Percentiles rank a stretch among this genome's conserved stretches.
Evolutionary conservation across 2,113 vertebrate species (phyloP).

Genomic region (Hemiprocne comata): DNA sequence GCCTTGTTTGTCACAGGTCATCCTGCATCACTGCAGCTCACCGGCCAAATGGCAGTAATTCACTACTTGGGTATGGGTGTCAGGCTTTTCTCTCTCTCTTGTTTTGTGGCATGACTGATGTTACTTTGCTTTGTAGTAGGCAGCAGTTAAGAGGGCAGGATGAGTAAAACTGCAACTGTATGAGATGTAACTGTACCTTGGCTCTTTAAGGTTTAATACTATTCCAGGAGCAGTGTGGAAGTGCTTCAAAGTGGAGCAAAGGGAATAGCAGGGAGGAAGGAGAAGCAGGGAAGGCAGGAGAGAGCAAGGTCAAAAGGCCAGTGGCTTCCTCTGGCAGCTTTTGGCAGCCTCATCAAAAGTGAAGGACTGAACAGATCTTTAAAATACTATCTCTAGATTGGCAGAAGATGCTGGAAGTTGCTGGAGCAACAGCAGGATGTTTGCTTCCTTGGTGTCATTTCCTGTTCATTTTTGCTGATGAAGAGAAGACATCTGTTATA

Average conservation of each 20-base stretch:
- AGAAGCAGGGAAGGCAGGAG: background rate
- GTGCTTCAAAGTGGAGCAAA: background rate
- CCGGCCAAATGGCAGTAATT: background rate
- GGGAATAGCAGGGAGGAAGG: background rate
- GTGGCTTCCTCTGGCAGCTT: background rate
- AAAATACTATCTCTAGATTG: background rate
- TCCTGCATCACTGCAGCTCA: background rate
- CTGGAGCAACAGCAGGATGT: background rate
- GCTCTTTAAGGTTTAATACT: background rate
- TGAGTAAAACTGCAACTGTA: background rate
- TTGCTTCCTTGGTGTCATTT: background rate
- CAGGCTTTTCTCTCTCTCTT: background rate
- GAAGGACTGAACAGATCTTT: background rate
- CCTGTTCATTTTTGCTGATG: background rate
- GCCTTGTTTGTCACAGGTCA: background rate
- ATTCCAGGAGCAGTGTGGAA: background rate
- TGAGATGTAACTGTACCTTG: background rate
- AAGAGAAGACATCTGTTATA: background rate
- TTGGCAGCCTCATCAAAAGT: background rate
- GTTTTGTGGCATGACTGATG: background rate
- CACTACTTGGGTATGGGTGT: background rate
- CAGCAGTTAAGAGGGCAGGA: background rate
- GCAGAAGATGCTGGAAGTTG: background rate
- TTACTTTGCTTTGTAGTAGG: background rate
- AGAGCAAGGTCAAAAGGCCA: background rate